Evolutionary conservation across 2,888 invertebrate species (phyloP).

Genomic region (Drosophila antonietae): DNA sequence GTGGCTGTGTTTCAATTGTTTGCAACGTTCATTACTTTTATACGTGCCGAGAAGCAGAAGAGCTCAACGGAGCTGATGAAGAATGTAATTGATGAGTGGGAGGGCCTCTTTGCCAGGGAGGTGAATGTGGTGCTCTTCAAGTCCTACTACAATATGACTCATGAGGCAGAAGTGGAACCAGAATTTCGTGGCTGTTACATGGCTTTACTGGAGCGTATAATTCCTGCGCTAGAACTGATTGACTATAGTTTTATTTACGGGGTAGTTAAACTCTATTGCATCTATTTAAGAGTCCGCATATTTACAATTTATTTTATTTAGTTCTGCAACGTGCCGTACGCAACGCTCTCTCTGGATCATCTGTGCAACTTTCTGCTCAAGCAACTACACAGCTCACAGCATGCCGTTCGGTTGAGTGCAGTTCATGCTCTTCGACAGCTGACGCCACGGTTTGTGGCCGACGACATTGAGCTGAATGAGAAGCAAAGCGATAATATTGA

Average conservation of each 20-base stretch:
- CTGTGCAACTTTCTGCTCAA: constrained; percentile 79
- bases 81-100: constrained; percentile 88
- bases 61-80: constrained; percentile 82
- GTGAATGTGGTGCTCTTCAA: constrained; percentile 84
- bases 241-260: constrained; percentile 77
- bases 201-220: constrained; percentile 70
- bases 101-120: constrained; percentile 90
- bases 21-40: constrained; percentile 85
- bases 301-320: constrained; percentile 26
- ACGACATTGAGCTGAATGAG: constrained; percentile 79
- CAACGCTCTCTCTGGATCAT: constrained; percentile 74
- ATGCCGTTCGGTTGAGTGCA: constrained; percentile 75
- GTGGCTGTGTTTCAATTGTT: constrained; percentile 86
- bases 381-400: constrained; percentile 74
- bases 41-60: constrained; percentile 81
- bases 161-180: constrained; percentile 47
- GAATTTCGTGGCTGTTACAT: constrained; percentile 59
- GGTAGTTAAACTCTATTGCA: constrained; percentile 50
- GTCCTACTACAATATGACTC: constrained; percentile 73
- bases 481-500: constrained; percentile 72
- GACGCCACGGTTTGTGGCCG: constrained; percentile 76
- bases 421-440: constrained; percentile 74
- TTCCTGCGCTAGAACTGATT: constrained; percentile 69
- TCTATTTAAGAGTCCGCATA: background rate
- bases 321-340: constrained; percentile 77